Conservation (phyloP, 2,113 vertebrate genomes). For the Clarias gariepinus region DNA sequence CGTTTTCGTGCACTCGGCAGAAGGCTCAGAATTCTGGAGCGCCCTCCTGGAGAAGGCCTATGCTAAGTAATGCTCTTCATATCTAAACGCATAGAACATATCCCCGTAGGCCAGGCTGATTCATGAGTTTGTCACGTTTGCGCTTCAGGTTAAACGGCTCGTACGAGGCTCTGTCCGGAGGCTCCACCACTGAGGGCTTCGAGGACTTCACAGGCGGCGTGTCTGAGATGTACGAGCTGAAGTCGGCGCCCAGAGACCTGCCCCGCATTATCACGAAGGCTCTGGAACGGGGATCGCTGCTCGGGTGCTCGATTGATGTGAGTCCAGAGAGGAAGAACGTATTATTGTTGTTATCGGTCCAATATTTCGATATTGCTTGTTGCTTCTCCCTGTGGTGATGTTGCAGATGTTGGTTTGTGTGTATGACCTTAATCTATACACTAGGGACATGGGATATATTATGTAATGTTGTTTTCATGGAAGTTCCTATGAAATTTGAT, state of each 20-base stretch:
- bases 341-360: background rate
- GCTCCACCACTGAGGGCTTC: slow-evolving; percentile 75
- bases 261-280: slow-evolving; percentile 76
- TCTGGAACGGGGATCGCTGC: slow-evolving; percentile 69
- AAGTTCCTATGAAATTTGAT: background rate
- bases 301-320: slow-evolving; percentile 80
- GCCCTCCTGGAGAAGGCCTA: slow-evolving; percentile 72
- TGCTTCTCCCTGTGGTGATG: background rate
- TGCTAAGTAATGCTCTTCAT: slow-evolving; percentile 56
- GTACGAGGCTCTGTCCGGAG: slow-evolving; percentile 77
- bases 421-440: background rate
- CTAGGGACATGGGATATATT: background rate
- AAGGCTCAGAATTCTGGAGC: slow-evolving; percentile 66
- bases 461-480: background rate
- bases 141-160: slow-evolving; percentile 69
- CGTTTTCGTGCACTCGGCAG: slow-evolving; percentile 57
- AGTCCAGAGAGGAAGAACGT: slow-evolving; percentile 47
- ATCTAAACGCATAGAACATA: background rate
- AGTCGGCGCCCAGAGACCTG: slow-evolving; percentile 66
- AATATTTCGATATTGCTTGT: background rate
- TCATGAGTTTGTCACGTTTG: background rate
- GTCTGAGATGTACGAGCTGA: slow-evolving; percentile 74
- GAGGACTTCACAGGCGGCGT: slow-evolving; percentile 79
- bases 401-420: background rate
- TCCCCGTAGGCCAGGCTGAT: background rate